These are phyloP conservation scores for Peromyscus californicus DNA, from an alignment of 2,113 vertebrate species.

Conservation along the genomic window DNA sequence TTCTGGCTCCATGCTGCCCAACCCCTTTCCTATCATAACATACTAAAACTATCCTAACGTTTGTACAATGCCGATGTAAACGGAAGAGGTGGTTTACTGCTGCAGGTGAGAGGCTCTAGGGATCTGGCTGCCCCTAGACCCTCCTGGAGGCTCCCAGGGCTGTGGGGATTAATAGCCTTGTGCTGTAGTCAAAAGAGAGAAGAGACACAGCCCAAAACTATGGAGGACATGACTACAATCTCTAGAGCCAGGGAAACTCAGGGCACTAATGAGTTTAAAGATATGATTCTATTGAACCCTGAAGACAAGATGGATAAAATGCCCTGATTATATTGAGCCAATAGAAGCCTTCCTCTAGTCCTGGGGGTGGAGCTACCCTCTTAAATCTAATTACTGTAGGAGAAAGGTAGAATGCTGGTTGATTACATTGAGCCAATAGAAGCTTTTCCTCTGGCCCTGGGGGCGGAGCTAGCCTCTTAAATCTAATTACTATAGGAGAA, in stretches of 20 bases:
- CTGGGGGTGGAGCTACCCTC: not conserved
- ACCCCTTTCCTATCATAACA: accelerated
- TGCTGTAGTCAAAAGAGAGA: not conserved
- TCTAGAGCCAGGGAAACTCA: not conserved
- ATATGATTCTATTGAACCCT: not conserved
- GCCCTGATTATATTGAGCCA: not conserved
- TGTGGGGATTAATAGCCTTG: not conserved
- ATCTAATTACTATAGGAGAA: not conserved
- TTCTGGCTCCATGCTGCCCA: not conserved
- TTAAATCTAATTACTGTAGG: not conserved
- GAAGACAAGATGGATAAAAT: not conserved
- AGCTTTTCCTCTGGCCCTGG: not conserved
- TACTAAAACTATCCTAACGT: not conserved
- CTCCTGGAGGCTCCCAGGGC: not conserved
- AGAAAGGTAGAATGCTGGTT: not conserved
- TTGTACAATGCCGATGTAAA: not conserved
- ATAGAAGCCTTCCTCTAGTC: not conserved
- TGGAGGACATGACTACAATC: not conserved
- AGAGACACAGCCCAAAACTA: not conserved
- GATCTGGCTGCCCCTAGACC: not conserved
- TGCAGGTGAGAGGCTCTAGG: not conserved
- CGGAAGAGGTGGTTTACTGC: not conserved
- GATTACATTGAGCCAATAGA: not conserved
- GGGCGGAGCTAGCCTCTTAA: not conserved
- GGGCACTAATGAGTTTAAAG: not conserved